phyloP scores from a whole-genome alignment of 53 echinoderm and acorn worm species.

The Holothuria leucospilota region DNA sequence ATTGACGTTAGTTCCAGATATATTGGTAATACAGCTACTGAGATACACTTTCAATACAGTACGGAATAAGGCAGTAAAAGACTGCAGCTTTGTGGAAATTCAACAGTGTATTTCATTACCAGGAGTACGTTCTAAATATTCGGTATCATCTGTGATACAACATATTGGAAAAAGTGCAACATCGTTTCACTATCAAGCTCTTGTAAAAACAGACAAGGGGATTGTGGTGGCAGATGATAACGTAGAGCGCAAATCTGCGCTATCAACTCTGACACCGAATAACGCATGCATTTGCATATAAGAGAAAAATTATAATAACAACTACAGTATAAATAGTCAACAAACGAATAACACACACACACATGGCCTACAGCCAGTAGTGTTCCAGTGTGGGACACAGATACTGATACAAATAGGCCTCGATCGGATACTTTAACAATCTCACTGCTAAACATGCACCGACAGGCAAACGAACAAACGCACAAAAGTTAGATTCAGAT shows the following conservation, averaged over 20 bases:
- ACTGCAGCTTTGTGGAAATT: conserved; percentile 11
- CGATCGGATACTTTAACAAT: no score
- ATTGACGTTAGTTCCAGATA: neutral
- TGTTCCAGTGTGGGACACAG: no score
- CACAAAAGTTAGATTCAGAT: no score
- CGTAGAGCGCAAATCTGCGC: neutral
- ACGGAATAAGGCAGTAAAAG: neutral
- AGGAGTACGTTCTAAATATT: neutral
- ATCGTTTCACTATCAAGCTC: neutral
- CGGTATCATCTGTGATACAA: neutral
- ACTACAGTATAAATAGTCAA: neutral
- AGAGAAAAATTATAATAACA: neutral
- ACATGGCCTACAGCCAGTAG: no score
- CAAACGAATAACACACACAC: no score
- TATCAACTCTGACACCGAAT: neutral
- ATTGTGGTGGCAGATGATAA: neutral
- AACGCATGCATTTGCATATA: conserved; percentile 11
- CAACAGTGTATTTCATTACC: neutral
- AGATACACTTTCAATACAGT: neutral
- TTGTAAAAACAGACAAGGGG: neutral
- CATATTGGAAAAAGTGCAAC: neutral
- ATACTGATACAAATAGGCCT: no score
- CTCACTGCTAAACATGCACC: no score
- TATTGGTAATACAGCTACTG: conserved; percentile 3
- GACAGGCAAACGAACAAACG: no score